Evolutionary conservation across 64 coral and sea anemone species (phyloP).

Genomic region (Cladopsammia gracilis): DNA sequence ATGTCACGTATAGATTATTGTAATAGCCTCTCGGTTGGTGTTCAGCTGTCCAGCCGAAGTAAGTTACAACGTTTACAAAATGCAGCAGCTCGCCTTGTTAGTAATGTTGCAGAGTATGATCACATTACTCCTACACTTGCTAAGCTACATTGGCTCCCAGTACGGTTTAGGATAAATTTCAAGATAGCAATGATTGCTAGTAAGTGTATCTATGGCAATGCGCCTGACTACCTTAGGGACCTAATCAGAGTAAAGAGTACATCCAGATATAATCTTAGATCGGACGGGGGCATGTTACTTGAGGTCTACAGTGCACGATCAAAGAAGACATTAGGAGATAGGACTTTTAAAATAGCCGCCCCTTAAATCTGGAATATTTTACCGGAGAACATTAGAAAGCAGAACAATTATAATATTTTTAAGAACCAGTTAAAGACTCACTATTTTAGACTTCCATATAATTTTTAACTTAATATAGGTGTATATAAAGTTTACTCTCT

Average conservation of each 20-base stretch:
- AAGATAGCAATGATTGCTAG: slow-evolving; percentile 9
- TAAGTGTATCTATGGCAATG: slow-evolving; percentile 10
- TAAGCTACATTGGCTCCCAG: slow-evolving; percentile 24
- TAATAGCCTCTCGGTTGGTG: slow-evolving; percentile 25
- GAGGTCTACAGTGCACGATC: neutral
- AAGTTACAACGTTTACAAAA: slow-evolving; percentile 50
- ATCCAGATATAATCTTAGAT: neutral
- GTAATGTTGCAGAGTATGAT: slow-evolving; percentile 8
- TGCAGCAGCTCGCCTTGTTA: slow-evolving; percentile 14
- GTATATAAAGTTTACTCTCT: too few species aligned
- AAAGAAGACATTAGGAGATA: slow-evolving; percentile 26
- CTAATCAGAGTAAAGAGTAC: neutral
- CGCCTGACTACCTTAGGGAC: slow-evolving; percentile 2
- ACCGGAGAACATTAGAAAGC: neutral
- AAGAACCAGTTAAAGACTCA: slow-evolving; percentile 18
- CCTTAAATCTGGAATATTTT: slow-evolving; percentile 14
- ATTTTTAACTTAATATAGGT: too few species aligned
- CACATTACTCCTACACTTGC: slow-evolving; percentile 6
- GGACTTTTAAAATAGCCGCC: slow-evolving; percentile 20
- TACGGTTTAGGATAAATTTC: neutral
- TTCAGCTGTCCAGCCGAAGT: neutral
- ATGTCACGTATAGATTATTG: slow-evolving; percentile 7
- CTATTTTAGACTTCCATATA: neutral
- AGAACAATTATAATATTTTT: neutral
- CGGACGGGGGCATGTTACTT: neutral